A percentile compares a stretch with the other conserved stretches of the same genome.
These are phyloP conservation scores for Ochotona princeps DNA, from an alignment of 2,113 vertebrate genomes.

Conservation along the genomic window DNA sequence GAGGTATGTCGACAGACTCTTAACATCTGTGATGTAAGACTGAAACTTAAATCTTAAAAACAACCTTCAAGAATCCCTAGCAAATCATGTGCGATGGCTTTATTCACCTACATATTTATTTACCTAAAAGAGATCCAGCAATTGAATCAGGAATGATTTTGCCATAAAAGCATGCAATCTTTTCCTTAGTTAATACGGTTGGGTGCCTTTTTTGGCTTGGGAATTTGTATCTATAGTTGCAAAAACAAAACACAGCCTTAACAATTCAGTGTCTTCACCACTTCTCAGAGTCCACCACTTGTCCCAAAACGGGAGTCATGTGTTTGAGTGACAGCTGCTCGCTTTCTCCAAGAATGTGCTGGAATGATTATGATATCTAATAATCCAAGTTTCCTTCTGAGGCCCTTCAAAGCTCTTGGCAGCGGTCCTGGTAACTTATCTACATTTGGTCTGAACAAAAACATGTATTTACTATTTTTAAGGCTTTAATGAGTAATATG, in stretches of 20 bases:
- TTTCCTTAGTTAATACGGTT: conserved; percentile 43
- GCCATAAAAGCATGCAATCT: neutral
- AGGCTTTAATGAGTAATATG: conserved; percentile 12
- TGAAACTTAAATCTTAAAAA: conserved; percentile 33
- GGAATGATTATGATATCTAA: neutral
- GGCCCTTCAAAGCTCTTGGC: conserved; percentile 15
- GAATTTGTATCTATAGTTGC: neutral
- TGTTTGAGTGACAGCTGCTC: neutral
- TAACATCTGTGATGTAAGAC: conserved; percentile 30
- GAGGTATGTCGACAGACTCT: conserved; percentile 9
- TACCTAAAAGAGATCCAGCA: conserved; percentile 13
- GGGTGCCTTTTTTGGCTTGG: conserved; percentile 42
- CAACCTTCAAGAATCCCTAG: conserved; percentile 47
- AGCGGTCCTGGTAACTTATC: conserved; percentile 40
- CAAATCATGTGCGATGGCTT: neutral
- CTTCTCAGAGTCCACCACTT: conserved; percentile 23
- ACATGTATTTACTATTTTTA: conserved; percentile 50
- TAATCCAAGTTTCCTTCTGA: conserved; percentile 38
- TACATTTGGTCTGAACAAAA: conserved; percentile 37
- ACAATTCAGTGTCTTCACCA: conserved; percentile 35
- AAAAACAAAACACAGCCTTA: conserved; percentile 50
- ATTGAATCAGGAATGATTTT: neutral
- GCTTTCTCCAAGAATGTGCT: conserved; percentile 28
- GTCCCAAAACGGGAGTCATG: conserved; percentile 11
- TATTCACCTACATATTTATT: conserved; percentile 20